Conservation (phyloP, 2,113 vertebrate genomes). For the Furnarius figulus region DNA sequence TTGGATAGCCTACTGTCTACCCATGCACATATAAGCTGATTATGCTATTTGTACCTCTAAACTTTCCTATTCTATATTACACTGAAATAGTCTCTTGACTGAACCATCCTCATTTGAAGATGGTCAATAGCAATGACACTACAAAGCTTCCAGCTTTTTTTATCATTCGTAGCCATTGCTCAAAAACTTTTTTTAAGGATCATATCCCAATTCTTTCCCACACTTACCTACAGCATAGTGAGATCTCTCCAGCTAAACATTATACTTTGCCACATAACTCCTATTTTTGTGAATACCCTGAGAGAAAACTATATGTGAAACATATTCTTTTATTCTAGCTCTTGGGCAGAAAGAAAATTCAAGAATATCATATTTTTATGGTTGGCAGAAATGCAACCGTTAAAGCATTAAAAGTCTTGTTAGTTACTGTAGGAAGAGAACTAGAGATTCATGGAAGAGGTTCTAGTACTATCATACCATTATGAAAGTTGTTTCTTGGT, state of each 20-base stretch:
- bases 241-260: background rate
- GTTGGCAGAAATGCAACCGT: background rate
- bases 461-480: background rate
- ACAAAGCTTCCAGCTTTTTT: background rate
- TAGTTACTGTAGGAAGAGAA: background rate
- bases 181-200: background rate
- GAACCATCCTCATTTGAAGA: background rate
- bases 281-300: background rate
- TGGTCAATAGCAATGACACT: background rate
- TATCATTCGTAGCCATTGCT: background rate
- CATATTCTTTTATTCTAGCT: background rate
- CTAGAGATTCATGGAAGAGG: background rate
- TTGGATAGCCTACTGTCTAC: background rate
- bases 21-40: background rate
- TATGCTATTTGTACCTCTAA: background rate
- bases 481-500: background rate
- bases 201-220: background rate
- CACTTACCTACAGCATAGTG: background rate
- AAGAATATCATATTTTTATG: background rate
- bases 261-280: background rate
- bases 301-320: background rate
- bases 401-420: background rate
- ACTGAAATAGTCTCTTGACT: background rate
- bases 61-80: background rate
- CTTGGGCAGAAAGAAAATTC: background rate